phyloP scores from a whole-genome alignment of 1,140 invertebrate species.

The Apis mellifera region DNA sequence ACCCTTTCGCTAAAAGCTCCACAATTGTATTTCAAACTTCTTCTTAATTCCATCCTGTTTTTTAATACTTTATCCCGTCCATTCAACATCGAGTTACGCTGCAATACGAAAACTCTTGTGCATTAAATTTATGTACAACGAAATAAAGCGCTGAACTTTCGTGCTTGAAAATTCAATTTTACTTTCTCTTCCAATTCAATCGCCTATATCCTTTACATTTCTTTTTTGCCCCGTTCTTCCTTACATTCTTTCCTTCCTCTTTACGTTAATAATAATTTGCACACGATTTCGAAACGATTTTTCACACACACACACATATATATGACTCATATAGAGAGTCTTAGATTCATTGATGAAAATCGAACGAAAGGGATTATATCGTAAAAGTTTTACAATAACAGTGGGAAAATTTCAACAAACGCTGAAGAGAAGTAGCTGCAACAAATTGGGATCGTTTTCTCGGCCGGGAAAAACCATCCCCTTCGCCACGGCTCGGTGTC shows the following conservation, averaged over 20 bases:
- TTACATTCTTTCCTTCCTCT: slow-evolving; percentile 10
- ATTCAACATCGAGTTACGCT: not conserved
- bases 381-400: too few relatives aligned
- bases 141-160: slow-evolving; percentile 4
- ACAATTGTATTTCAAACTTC: not conserved
- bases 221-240: slow-evolving; percentile 10
- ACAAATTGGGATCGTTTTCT: too few relatives aligned
- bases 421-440: too few relatives aligned
- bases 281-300: too few relatives aligned
- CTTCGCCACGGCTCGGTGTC: not conserved
- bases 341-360: too few relatives aligned
- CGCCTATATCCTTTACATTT: slow-evolving; percentile 14
- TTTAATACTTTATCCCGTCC: not conserved
- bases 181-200: slow-evolving; percentile 12
- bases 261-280: not conserved
- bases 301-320: too few relatives aligned
- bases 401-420: too few relatives aligned
- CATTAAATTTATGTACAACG: not conserved
- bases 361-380: too few relatives aligned
- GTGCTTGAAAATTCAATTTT: slow-evolving; percentile 31
- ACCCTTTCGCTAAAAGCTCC: too few relatives aligned
- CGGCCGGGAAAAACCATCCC: not conserved
- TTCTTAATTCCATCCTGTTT: not conserved
- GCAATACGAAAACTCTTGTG: not conserved
- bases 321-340: too few relatives aligned